phyloP scores from a whole-genome alignment of 2,888 invertebrate genomes.

The Choreutis nemorana region DNA sequence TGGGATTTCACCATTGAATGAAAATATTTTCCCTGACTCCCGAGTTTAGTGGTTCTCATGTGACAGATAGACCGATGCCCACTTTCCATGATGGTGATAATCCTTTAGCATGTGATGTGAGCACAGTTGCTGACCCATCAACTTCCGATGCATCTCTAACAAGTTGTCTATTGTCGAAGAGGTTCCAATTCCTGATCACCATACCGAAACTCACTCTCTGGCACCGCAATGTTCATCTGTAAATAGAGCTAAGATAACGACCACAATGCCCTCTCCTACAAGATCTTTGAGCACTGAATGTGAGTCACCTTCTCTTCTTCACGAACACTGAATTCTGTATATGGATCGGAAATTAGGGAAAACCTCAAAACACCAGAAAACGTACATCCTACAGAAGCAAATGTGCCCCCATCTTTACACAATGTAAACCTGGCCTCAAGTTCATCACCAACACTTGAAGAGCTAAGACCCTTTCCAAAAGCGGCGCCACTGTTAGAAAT shows the following conservation, averaged over 20 bases:
- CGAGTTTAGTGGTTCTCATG: slow-evolving; percentile 10
- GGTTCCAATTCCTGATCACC: slow-evolving; percentile 3
- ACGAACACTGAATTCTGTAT: slow-evolving; percentile 7
- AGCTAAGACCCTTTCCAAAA: slow-evolving; percentile 7
- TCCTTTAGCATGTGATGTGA: slow-evolving; percentile 4
- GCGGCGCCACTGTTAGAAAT: too few relatives aligned
- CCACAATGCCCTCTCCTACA: slow-evolving; percentile 2
- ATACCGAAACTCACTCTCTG: slow-evolving; percentile 3
- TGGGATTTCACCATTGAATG: slow-evolving; percentile 12
- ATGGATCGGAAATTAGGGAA: slow-evolving; percentile 6
- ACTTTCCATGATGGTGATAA: slow-evolving; percentile 6
- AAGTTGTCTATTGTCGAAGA: slow-evolving; percentile 4
- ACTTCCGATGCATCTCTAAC: slow-evolving; percentile 3
- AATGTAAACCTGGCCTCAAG: slow-evolving; percentile 3
- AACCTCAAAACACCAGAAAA: slow-evolving; percentile 8
- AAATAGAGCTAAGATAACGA: slow-evolving; percentile 1
- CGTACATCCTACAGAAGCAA: slow-evolving; percentile 5
- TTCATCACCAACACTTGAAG: slow-evolving; percentile 5
- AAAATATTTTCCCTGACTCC: slow-evolving; percentile 11
- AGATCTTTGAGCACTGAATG: slow-evolving; percentile 8
- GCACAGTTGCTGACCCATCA: slow-evolving; percentile 2
- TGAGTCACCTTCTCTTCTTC: slow-evolving; percentile 7
- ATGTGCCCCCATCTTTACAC: slow-evolving; percentile 4
- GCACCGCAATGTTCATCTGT: neutral
- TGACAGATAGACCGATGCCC: slow-evolving; percentile 8